Percentiles rank a stretch among this genome's conserved stretches.
These are phyloP conservation scores for Halocaridina rubra DNA, from an alignment of 2,888 invertebrate species.

Conservation along the genomic window DNA sequence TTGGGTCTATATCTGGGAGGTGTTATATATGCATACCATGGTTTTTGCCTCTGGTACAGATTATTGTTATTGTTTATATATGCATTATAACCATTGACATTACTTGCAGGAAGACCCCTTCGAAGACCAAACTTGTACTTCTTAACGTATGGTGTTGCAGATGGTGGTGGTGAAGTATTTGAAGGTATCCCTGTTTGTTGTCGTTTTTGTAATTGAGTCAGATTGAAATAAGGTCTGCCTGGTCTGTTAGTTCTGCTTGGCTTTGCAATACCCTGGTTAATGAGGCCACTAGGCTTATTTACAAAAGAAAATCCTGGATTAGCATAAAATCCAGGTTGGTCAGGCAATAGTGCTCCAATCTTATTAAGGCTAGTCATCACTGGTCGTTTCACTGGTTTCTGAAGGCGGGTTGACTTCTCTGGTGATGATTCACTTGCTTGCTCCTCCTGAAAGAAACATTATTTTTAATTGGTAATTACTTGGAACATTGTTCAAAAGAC, in stretches of 20 bases:
- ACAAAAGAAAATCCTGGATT: background rate
- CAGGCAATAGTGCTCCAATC: background rate
- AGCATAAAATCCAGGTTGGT: background rate
- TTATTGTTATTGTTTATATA: background rate
- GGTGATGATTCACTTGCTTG: background rate
- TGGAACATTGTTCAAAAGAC: too few species aligned
- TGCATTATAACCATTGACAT: constrained; percentile 35
- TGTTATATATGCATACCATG: constrained; percentile 35
- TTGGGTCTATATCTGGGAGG: background rate
- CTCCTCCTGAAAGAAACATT: background rate
- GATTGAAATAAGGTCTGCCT: constrained; percentile 2
- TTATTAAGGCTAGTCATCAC: constrained; percentile 13
- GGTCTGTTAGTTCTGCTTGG: background rate
- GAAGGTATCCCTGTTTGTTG: background rate
- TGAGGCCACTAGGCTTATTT: background rate
- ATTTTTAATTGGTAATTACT: background rate
- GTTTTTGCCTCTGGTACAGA: constrained; percentile 9
- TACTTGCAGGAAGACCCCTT: constrained; percentile 59
- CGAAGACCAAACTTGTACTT: constrained; percentile 61
- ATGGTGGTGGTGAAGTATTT: background rate
- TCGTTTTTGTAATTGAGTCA: background rate
- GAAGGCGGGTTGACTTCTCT: background rate
- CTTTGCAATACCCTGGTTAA: background rate
- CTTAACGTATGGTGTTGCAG: background rate
- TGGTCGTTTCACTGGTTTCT: background rate